phyloP scores from a whole-genome alignment of 2,888 invertebrate genomes.

The Cremastinae sp. region DNA sequence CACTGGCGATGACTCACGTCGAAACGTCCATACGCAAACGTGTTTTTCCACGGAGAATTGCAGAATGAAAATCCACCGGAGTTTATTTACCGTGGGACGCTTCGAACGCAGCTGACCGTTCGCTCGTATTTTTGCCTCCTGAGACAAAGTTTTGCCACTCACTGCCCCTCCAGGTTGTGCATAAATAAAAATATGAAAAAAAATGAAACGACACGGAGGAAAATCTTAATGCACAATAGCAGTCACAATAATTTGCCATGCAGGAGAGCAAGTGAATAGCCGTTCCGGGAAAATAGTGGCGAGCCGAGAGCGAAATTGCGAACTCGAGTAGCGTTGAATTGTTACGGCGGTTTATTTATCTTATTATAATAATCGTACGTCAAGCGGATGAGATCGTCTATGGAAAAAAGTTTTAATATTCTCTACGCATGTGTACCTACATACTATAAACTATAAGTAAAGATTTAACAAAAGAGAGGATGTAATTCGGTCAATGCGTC shows the following conservation, averaged over 20 bases:
- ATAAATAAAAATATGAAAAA: not conserved
- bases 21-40: constrained; percentile 13
- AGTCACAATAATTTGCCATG: constrained; percentile 31
- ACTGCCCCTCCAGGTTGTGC: not conserved
- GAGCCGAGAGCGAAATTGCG: constrained; percentile 10
- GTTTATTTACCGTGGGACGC: constrained; percentile 61
- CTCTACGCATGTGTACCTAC: constrained; percentile 1
- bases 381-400: not conserved
- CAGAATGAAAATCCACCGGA: constrained; percentile 52
- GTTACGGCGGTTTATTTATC: constrained; percentile 17
- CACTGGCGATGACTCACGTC: constrained; percentile 44
- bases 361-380: not conserved
- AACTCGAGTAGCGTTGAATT: constrained; percentile 25
- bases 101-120: constrained; percentile 59
- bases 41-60: constrained; percentile 28
- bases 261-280: constrained; percentile 10
- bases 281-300: constrained; percentile 44
- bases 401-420: constrained; percentile 3
- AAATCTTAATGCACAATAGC: not conserved
- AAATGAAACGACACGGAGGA: not conserved
- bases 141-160: constrained; percentile 22
- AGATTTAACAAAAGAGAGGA: no score
- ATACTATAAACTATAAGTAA: no score
- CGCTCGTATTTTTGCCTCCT: constrained; percentile 27
- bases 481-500: no score